Evolutionary conservation across 2,797 vertebrate genomes (phyloP).

Genomic region (Mus spretus): DNA sequence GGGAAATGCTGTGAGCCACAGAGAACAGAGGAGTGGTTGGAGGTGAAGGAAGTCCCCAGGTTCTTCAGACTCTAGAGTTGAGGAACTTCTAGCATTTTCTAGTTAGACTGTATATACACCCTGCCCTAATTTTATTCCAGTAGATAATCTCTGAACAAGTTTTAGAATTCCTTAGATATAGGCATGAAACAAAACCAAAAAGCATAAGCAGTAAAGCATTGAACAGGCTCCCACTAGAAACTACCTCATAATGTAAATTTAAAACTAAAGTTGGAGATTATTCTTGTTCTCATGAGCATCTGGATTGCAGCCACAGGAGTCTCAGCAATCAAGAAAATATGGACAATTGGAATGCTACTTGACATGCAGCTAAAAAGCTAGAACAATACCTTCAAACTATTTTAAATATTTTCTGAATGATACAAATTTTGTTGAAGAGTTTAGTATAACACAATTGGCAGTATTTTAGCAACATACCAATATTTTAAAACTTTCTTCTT

Average conservation of each 20-base stretch:
- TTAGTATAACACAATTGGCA: not conserved
- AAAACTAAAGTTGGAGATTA: not conserved
- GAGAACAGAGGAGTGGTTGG: not conserved
- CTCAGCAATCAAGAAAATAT: not conserved
- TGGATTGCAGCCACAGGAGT: not conserved
- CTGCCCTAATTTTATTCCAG: not conserved
- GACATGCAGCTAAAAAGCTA: not conserved
- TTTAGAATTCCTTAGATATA: not conserved
- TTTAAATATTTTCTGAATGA: conserved; percentile 19
- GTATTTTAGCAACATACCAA: not conserved
- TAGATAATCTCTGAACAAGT: not conserved
- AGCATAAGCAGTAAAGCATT: not conserved
- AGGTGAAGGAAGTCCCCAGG: too few relatives aligned
- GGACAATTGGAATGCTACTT: not conserved
- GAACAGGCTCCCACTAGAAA: not conserved
- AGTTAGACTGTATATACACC: not conserved
- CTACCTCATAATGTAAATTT: not conserved
- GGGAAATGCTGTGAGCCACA: not conserved
- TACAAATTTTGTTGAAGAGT: not conserved
- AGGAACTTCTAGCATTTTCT: not conserved
- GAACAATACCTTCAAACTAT: not conserved
- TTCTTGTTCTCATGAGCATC: not conserved
- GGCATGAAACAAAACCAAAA: not conserved
- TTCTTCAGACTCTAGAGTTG: not conserved
- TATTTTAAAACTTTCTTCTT: conserved; percentile 15